Base-by-base conservation (phyloP, 2,113 vertebrate species). In the Nesoenas mayeri region DNA sequence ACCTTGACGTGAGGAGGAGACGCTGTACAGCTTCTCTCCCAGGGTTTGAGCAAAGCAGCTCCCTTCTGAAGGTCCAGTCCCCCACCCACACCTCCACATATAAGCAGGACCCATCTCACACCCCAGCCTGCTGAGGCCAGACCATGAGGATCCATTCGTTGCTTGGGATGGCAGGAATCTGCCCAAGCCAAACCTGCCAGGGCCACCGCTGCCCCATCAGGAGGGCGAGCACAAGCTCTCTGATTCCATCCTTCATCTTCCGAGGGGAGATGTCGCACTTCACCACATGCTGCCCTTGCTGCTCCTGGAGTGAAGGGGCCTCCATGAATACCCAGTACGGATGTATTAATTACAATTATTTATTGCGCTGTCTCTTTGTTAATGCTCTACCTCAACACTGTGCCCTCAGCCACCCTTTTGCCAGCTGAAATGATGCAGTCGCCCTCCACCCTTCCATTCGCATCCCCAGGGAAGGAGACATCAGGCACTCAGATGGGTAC, bases 81-180 rank as follows among this genome's bases (percentile, higher is more conserved):
- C 72, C 26, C 44, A 74, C 28, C 9, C 51, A 29, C 36, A 40
- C 12, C 29, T 75, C 31, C n/a, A 48, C 26, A 25, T 0, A 0
- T 0, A 0, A 88, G 65, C 74, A 81, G 73, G 34, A 82, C 13
- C 28, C 3, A 0, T 22, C 53, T 67, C 85, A 61, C 34, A 22
- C 15, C 6, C 8, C 71, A 69, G 53, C 15, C 17, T 2, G 3
- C 17, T 3, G 6, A 60, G 38, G 58, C 57, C 26, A 48, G 11
- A 44, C 38, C 47, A 16, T 50, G 42, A 0, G 0, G 47, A 57
- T 36, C 4, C 2, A 18, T 40, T 54, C 6, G 0, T 12, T n/a
- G 51, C 56, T 61, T 58, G 57, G 61, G 42, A n/a, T 25, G 0
- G 1, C 4, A 2, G 2, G 0, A 74, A 32, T 22, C 24, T 85